Evolutionary conservation across 1,140 invertebrate species (phyloP), one percentile per base, ranked within the genome.

Genomic region (Geopemphigus sp.): DNA sequence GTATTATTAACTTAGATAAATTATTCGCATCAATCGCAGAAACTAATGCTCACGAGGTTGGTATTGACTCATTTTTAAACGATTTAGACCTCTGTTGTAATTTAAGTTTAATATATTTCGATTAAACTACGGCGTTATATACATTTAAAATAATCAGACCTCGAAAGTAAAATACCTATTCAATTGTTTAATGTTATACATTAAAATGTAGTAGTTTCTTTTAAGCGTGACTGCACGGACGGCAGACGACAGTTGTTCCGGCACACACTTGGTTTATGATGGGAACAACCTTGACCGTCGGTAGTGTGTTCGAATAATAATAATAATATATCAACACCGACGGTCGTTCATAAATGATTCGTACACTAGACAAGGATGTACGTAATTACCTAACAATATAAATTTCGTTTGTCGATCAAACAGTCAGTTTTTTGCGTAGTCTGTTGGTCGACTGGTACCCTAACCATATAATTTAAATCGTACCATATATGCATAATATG

Each of bases 201-300:
- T 50, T 50, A 50, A 50, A 50, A 61, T 6, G 17, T 12, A 8
- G 32, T 66, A 66, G 32, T 22, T 24, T 45, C 32, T 14, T 66
- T 47, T 32, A n/a, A 45, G 64, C 39, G 12, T 47, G 39, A 66
- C 64, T 22, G 1, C 17, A 24, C 15, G 15, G 63, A 66, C n/a
- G 63, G 39, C 39, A 66, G n/a, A 22, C 32, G 64, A 66, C 64
- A 66, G 64, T 66, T n/a, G 39, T 66, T 66, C 29, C 32, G 19
- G 39, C 39, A 17, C 32, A 63, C 61, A 22, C n/a, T 47, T 22
- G 32, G 39, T 15, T 47, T 66, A 66, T 22, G 63, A 66, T 45
- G 12, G 39, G 1, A 47, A 22, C 19, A 45, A 47, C 64, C 64
- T 66, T 66, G 64, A 47, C 64, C 64, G 39, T n/a, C n/a, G 64